Evolutionary conservation across 2,797 vertebrate genomes (phyloP).

Genomic region (Sebastolobus alascanus): DNA sequence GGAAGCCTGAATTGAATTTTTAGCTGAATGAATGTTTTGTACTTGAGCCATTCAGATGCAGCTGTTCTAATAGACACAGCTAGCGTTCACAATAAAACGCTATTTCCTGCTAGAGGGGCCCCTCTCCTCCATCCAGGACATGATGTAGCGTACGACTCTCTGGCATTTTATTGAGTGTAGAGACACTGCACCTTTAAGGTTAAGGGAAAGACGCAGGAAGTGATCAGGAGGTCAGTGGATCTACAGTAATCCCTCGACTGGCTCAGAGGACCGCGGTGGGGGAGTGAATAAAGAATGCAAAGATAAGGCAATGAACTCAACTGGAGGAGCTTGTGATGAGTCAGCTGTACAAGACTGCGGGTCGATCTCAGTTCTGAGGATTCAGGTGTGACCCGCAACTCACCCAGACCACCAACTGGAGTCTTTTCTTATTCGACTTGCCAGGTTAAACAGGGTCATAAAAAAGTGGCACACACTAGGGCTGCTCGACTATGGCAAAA

Average conservation of each 20-base stretch:
- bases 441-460: slow-evolving; percentile 37
- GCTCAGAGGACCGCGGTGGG: neutral
- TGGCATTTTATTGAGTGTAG: slow-evolving; percentile 2
- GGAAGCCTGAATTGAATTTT: slow-evolving; percentile 38
- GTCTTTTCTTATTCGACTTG: slow-evolving; percentile 17
- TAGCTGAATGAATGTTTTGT: slow-evolving; percentile 56
- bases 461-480: slow-evolving; percentile 33
- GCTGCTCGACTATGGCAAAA: too few relatives aligned
- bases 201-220: slow-evolving; percentile 3
- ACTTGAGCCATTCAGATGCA: slow-evolving; percentile 48
- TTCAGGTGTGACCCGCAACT: slow-evolving; percentile 18
- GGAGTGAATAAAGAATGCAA: slow-evolving; percentile 24
- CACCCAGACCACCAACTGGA: neutral
- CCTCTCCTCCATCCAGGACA: slow-evolving; percentile 14
- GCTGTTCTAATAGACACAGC: slow-evolving; percentile 42
- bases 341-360: slow-evolving; percentile 20
- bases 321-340: slow-evolving; percentile 18
- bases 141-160: slow-evolving; percentile 14
- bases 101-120: slow-evolving; percentile 27
- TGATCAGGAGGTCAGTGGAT: slow-evolving; percentile 44
- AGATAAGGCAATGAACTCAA: slow-evolving; percentile 21
- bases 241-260: neutral
- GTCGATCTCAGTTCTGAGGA: slow-evolving; percentile 36
- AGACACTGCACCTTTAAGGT: slow-evolving; percentile 27
- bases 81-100: slow-evolving; percentile 33